phyloP scores from a whole-genome alignment of 2,113 vertebrate genomes.

The Morphnarchus princeps region DNA sequence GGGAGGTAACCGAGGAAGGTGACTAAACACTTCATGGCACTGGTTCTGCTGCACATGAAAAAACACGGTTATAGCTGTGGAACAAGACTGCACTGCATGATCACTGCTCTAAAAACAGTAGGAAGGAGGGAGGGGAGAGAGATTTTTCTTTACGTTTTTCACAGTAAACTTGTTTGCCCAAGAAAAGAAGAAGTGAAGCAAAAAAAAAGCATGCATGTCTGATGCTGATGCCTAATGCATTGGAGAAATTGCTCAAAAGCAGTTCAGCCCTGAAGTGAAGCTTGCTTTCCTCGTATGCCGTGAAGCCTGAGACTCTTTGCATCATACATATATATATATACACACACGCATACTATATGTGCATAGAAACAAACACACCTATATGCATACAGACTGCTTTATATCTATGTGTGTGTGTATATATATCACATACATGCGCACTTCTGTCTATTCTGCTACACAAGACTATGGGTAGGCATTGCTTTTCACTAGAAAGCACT shows the following conservation, averaged over 20 bases:
- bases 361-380: not conserved
- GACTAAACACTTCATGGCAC: slow-evolving; percentile 9
- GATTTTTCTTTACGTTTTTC: not conserved
- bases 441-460: not conserved
- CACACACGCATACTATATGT: not conserved
- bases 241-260: slow-evolving; percentile 45
- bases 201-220: not conserved
- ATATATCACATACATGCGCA: not conserved
- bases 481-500: not conserved
- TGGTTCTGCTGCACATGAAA: not conserved
- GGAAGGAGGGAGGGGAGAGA: not conserved
- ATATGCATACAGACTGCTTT: not conserved
- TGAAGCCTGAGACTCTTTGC: not conserved
- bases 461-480: not conserved
- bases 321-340: not conserved
- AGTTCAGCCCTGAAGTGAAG: not conserved
- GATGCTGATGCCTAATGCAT: slow-evolving; percentile 30
- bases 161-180: not conserved
- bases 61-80: not conserved
- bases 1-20: slow-evolving; percentile 8
- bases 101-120: not conserved
- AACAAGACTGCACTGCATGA: slow-evolving; percentile 25
- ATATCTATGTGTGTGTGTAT: not conserved
- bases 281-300: not conserved
- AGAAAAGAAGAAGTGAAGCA: slow-evolving; percentile 10